These are phyloP conservation scores for Agapetus fuscipes DNA, from an alignment of 2,888 invertebrate species.

Conservation along the genomic window DNA sequence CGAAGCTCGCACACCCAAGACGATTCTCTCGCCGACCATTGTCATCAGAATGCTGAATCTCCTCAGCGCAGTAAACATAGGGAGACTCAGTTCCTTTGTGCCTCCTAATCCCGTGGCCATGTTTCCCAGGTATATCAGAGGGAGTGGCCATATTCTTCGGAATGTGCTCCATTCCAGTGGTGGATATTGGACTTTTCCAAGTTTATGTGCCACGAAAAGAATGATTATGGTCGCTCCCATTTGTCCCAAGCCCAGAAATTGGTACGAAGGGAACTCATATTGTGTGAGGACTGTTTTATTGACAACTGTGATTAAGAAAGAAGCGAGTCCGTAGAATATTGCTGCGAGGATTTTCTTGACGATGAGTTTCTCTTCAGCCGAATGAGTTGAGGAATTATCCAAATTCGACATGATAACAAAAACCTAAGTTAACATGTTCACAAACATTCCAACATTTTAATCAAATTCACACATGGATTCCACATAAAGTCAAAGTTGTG, in stretches of 20 bases:
- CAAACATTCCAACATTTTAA: no score
- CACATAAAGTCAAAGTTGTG: no score
- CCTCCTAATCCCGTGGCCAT: constrained; percentile 97
- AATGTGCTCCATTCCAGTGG: constrained; percentile 58
- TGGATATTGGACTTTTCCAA: constrained; percentile 70
- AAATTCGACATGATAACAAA: no score
- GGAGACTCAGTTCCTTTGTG: constrained; percentile 87
- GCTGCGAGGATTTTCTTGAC: constrained; percentile 63
- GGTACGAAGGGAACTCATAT: constrained; percentile 85
- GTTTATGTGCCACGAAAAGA: constrained; percentile 60
- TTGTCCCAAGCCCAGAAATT: constrained; percentile 83
- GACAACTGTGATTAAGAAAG: constrained; percentile 91
- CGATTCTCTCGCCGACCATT: constrained; percentile 85
- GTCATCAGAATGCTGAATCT: constrained; percentile 98
- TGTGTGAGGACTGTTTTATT: constrained; percentile 93
- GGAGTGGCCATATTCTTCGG: constrained; percentile 86
- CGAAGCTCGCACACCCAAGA: constrained; percentile 65
- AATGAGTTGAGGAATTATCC: no score
- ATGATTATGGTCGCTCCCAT: constrained; percentile 80
- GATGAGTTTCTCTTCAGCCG: constrained; percentile 23
- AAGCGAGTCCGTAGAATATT: constrained; percentile 80
- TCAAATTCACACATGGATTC: no score
- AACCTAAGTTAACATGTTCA: no score
- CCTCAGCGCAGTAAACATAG: constrained; percentile 95
- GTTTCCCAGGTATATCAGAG: constrained; percentile 89